A percentile compares a stretch with the other conserved stretches of the same genome.
Conservation (phyloP, 2,797 vertebrate species). For the Rhinatrema bivittatum region DNA sequence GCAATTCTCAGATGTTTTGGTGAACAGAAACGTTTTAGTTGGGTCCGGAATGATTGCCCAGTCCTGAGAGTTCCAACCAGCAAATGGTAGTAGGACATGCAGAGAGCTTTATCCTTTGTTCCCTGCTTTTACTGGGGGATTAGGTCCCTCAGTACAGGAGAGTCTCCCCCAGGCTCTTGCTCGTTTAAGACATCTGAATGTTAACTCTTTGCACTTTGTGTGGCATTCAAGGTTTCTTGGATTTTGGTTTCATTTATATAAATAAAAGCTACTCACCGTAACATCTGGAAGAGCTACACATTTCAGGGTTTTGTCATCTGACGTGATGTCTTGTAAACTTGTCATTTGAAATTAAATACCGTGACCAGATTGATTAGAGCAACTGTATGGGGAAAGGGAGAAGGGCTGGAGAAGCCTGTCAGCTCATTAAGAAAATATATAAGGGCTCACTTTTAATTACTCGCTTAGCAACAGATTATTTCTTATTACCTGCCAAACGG, state of each 20-base stretch:
- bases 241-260: slow-evolving; percentile 4
- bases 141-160: too few species aligned
- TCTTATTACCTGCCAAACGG: slow-evolving; percentile 58
- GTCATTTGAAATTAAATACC: slow-evolving; percentile 69
- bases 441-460: slow-evolving; percentile 81
- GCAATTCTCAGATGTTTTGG: too few species aligned
- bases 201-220: too few species aligned
- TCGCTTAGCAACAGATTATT: slow-evolving; percentile 61
- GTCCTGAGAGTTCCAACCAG: too few species aligned
- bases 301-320: slow-evolving; percentile 51
- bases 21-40: too few species aligned
- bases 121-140: too few species aligned
- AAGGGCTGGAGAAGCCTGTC: slow-evolving; percentile 68
- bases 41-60: too few species aligned
- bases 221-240: too few species aligned
- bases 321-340: slow-evolving; percentile 63
- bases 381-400: slow-evolving; percentile 32
- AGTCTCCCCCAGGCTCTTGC: too few species aligned
- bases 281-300: slow-evolving; percentile 33
- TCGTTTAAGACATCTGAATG: too few species aligned
- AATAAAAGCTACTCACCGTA: slow-evolving; percentile 37
- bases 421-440: slow-evolving; percentile 79
- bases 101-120: too few species aligned
- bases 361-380: slow-evolving; percentile 67
- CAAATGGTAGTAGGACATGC: too few species aligned